Evolutionary conservation across 2,797 vertebrate genomes (phyloP), one percentile per base, ranked within the genome.

Genomic region (Liparis tanakae): DNA sequence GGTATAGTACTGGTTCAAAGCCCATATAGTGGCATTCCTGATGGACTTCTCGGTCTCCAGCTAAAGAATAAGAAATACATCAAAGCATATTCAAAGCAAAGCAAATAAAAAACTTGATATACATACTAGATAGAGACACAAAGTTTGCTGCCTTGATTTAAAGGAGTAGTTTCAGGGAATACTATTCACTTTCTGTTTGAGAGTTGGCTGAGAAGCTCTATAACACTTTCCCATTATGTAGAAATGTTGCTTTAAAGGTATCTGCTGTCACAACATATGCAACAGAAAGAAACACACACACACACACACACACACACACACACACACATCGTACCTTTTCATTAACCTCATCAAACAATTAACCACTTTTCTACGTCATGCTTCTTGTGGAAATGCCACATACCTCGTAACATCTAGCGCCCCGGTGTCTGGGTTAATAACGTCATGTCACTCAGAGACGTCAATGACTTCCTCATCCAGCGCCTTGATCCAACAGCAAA

Each of bases 341-440:
- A 7, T 94, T 97, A 73, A 99, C 96, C 0, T 99, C 97, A 69
- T 98, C 98, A 91, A 99, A 98, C 80, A 99, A n/a, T n/a, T n/a
- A n/a, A n/a, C n/a, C n/a, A n/a, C n/a, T n/a, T n/a, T n/a, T n/a
- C n/a, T n/a, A n/a, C n/a, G n/a, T n/a, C n/a, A n/a, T n/a, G n/a
- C n/a, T n/a, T n/a, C n/a, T n/a, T n/a, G n/a, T n/a, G n/a, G n/a
- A n/a, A n/a, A n/a, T n/a, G n/a, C n/a, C n/a, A n/a, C n/a, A n/a
- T n/a, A n/a, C n/a, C n/a, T n/a, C n/a, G n/a, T n/a, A n/a, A n/a
- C n/a, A n/a, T n/a, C n/a, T n/a, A n/a, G n/a, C n/a, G n/a, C n/a
- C n/a, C n/a, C n/a, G n/a, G n/a, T n/a, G n/a, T n/a, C n/a, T n/a
- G n/a, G n/a, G n/a, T n/a, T n/a, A n/a, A n/a, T n/a, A n/a, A n/a